Evolutionary conservation across 2,888 invertebrate genomes (phyloP).

Genomic region (Oxyteleia sp.): DNA sequence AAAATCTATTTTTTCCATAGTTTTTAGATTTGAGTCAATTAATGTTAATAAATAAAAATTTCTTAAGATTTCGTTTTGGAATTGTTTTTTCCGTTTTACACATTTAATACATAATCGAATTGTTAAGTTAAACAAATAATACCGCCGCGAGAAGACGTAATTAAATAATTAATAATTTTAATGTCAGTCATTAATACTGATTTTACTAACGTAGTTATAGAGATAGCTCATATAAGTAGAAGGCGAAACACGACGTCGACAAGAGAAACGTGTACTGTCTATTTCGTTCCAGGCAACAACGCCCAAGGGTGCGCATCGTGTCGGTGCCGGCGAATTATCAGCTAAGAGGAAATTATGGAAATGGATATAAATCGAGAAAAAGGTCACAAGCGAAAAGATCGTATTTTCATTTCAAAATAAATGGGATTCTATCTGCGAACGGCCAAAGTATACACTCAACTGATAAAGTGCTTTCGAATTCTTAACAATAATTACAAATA

Average conservation of each 20-base stretch:
- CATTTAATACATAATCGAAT: too few species aligned
- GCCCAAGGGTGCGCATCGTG: conserved; percentile 74
- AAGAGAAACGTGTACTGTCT: conserved; percentile 67
- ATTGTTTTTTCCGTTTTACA: too few species aligned
- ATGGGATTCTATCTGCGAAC: conserved; percentile 79
- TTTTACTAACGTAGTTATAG: conserved; percentile 58
- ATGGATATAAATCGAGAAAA: conserved; percentile 86
- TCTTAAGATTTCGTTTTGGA: too few species aligned
- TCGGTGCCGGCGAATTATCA: conserved; percentile 83
- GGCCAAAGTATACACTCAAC: too few species aligned
- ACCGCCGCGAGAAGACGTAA: conserved; percentile 15
- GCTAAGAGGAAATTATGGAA: conserved; percentile 87
- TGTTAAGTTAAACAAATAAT: too few species aligned
- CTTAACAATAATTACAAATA: too few species aligned
- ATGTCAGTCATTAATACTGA: conserved; percentile 46
- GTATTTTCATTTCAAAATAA: conserved; percentile 77
- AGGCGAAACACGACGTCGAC: conserved; percentile 61
- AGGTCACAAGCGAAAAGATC: conserved; percentile 65
- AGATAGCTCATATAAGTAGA: conserved; percentile 57
- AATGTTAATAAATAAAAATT: too few species aligned
- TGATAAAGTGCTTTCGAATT: too few species aligned
- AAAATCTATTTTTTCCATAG: too few species aligned
- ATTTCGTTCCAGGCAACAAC: conserved; percentile 72
- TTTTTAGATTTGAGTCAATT: too few species aligned
- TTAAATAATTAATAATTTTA: conserved; percentile 47